These are phyloP conservation scores for Tetranychus truncatus DNA, from an alignment of 2,888 invertebrate genomes.

Conservation along the genomic window DNA sequence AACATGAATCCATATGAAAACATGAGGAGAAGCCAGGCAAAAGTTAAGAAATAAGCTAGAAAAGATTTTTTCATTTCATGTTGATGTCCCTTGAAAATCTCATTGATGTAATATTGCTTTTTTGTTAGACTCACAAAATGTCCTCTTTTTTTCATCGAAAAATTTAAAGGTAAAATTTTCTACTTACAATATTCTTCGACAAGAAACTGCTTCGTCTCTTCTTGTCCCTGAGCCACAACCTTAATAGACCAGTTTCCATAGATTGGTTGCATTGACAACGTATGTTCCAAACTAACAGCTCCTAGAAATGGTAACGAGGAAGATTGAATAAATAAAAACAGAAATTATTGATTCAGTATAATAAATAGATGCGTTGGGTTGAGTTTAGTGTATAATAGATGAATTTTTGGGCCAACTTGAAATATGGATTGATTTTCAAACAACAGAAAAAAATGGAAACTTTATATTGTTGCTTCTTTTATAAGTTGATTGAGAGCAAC, in stretches of 20 bases:
- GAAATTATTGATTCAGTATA: neutral
- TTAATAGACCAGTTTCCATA: conserved; percentile 80
- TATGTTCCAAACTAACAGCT: conserved; percentile 76
- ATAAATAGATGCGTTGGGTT: neutral
- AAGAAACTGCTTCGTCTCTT: conserved; percentile 62
- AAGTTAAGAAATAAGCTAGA: neutral
- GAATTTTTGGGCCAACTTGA: too few species aligned
- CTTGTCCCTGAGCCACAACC: conserved; percentile 68
- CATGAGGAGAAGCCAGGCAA: neutral
- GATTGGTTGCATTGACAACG: conserved; percentile 71
- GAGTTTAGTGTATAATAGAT: too few species aligned
- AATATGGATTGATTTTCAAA: too few species aligned
- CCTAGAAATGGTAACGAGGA: conserved; percentile 39
- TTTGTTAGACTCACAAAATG: neutral
- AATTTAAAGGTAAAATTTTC: conserved; percentile 2
- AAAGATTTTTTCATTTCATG: neutral
- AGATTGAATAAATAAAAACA: neutral
- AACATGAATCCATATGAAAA: neutral
- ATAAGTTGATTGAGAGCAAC: too few species aligned
- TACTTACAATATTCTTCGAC: conserved; percentile 69
- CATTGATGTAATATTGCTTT: neutral
- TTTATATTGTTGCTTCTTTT: too few species aligned
- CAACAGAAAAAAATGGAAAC: too few species aligned
- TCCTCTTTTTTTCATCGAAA: neutral
- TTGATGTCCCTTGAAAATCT: neutral